Percentiles rank a stretch among this genome's conserved stretches.
Evolutionary conservation across 1,140 invertebrate genomes (phyloP).

Genomic region (Drosophila miranda): DNA sequence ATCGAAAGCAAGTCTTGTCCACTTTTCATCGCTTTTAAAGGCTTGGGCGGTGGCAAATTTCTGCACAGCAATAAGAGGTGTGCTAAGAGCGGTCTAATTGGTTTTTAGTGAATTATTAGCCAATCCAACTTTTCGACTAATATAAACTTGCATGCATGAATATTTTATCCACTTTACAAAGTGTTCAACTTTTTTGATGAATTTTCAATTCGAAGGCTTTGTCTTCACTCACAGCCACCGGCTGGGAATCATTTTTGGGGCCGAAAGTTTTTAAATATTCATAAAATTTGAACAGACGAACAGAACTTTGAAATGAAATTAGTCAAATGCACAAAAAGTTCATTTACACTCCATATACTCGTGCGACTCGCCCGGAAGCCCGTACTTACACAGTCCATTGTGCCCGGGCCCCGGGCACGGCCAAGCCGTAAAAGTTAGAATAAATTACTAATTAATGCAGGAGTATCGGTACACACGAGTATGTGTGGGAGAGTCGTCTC

Average conservation of each 20-base stretch:
- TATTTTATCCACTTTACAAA: conserved; percentile 74
- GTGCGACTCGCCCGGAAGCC: conserved; percentile 4
- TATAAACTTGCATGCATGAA: conserved; percentile 75
- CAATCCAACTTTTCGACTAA: conserved; percentile 71
- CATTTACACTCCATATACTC: conserved; percentile 37
- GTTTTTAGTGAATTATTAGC: conserved; percentile 66
- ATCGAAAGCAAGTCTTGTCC: too few relatives aligned
- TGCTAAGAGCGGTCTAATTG: conserved; percentile 56
- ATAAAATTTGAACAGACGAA: conserved; percentile 62
- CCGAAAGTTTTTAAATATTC: conserved; percentile 73
- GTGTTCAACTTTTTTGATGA: conserved; percentile 77
- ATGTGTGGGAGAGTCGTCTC: conserved; percentile 6
- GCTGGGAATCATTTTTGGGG: conserved; percentile 59
- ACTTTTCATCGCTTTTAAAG: not conserved
- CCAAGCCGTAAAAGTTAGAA: conserved; percentile 49
- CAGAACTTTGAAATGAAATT: conserved; percentile 76
- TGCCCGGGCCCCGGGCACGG: conserved; percentile 15
- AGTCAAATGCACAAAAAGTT: conserved; percentile 76
- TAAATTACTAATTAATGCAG: conserved; percentile 72
- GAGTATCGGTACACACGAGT: conserved; percentile 19
- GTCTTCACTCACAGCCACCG: not conserved
- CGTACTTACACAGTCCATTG: conserved; percentile 30
- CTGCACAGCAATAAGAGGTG: not conserved
- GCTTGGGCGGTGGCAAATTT: conserved; percentile 37
- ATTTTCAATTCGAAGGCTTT: conserved; percentile 69